Percentiles rank a stretch among this genome's conserved stretches.
Conservation (phyloP, 2,888 invertebrate species). For the Eudasyphora cyanicolor region DNA sequence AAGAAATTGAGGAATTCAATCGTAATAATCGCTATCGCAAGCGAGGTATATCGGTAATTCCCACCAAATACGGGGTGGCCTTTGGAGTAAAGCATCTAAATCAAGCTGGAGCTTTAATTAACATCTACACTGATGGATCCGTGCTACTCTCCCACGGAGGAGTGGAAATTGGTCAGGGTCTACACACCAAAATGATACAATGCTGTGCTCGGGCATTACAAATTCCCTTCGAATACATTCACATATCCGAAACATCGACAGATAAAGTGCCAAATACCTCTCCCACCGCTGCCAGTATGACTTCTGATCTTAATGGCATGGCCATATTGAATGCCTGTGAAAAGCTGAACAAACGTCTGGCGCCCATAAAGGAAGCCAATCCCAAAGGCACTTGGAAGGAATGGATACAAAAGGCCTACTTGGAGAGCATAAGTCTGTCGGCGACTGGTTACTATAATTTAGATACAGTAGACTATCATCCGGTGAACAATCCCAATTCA, state of each 20-base stretch:
- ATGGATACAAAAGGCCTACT: constrained; percentile 89
- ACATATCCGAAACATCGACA: constrained; percentile 90
- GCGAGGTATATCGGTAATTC: constrained; percentile 89
- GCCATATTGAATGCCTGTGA: constrained; percentile 92
- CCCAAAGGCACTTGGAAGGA: constrained; percentile 92
- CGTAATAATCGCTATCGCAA: constrained; percentile 91
- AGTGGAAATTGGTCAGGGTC: constrained; percentile 98
- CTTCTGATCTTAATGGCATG: constrained; percentile 95
- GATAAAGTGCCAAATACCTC: constrained; percentile 96
- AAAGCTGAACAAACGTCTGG: constrained; percentile 86
- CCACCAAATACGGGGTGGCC: constrained; percentile 92
- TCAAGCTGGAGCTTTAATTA: constrained; percentile 92
- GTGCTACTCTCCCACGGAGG: constrained; percentile 94
- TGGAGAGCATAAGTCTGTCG: constrained; percentile 88
- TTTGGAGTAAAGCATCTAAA: constrained; percentile 89
- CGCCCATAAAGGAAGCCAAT: constrained; percentile 87
- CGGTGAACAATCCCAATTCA: constrained; percentile 85
- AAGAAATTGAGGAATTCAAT: constrained; percentile 86
- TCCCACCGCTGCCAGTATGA: constrained; percentile 92
- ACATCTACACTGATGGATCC: constrained; percentile 93
- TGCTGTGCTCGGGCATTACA: constrained; percentile 88
- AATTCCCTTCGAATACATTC: constrained; percentile 87
- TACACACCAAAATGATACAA: constrained; percentile 98
- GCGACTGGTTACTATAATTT: constrained; percentile 91
- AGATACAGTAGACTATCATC: constrained; percentile 87